Evolutionary conservation across 2,113 vertebrate genomes (phyloP), one percentile per base, ranked within the genome.

Genomic region (Psilopogon haemacephalus): DNA sequence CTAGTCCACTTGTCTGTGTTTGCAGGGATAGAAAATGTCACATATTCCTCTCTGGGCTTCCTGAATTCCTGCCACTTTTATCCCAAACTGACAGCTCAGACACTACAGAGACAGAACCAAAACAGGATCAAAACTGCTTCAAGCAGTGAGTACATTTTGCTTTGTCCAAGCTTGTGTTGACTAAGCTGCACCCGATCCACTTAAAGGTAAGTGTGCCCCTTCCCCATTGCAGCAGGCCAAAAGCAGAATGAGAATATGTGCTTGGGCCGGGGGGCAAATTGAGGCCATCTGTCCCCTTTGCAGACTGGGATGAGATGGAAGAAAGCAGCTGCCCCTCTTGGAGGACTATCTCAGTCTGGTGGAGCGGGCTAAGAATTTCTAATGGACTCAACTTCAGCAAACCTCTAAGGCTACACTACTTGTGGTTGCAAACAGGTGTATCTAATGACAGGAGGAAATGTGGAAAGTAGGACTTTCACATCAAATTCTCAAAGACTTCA

Each of bases 381-480:
- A 40, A 54, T 2, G n/a, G 64, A 52, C 37, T 58, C 5, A 15
- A 28, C 60, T 78, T 52, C 30, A 28, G 18, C 40, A 76, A 68
- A 33, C 8, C 21, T 33, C 46, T 60, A 21, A 60, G n/a, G 40
- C 16, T 28, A 3, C 11, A 8, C 26, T 20, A n/a, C 6, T 2
- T n/a, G 26, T 46, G 32, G 55, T 70, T 14, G 2, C 5, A 6
- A 65, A 50, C 27, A 89, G 13, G 13, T 73, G 4, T 21, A 18
- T 8, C 42, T 63, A 35, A 56, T 4, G 2, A 15, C 0, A 0
- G 37, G 18, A 73, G 0, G 0, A 79, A 55, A 37, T 17, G 28
- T 33, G n/a, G 33, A 76, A 64, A 73, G 24, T 3, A 78, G 30
- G 38, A 67, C 26, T 86, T 50, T 15, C 6, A 32, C 11, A 19